A percentile compares a stretch with the other conserved stretches of the same genome.
Evolutionary conservation across 2,113 vertebrate species (phyloP).

Genomic region (Sigmodon hispidus): DNA sequence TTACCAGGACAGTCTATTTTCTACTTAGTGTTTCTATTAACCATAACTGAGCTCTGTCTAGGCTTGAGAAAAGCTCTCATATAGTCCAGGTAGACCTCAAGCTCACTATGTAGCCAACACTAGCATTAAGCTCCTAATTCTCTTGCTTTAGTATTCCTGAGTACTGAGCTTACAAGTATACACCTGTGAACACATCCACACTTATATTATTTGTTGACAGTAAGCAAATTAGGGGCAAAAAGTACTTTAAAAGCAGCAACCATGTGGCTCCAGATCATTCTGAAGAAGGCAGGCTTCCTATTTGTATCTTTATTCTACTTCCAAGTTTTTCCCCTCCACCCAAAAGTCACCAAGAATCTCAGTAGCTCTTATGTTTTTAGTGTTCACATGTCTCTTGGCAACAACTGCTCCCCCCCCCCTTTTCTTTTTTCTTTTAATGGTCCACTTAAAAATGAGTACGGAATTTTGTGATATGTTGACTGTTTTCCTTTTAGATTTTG

Average conservation of each 20-base stretch:
- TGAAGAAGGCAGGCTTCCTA: background rate
- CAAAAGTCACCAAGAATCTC: background rate
- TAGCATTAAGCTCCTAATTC: background rate
- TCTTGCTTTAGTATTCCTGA: too few relatives aligned
- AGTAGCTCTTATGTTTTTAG: background rate
- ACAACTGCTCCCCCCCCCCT: background rate
- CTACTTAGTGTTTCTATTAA: background rate
- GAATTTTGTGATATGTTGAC: conserved; percentile 15
- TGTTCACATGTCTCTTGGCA: background rate
- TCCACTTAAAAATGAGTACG: conserved; percentile 53
- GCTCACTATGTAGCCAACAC: background rate
- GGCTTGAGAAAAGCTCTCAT: background rate
- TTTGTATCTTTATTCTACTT: background rate
- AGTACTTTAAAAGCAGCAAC: background rate
- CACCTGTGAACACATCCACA: background rate
- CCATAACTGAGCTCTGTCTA: background rate
- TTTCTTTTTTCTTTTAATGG: background rate
- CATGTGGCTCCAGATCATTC: background rate
- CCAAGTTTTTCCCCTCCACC: background rate
- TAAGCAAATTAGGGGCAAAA: background rate
- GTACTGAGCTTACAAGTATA: background rate
- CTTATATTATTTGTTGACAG: background rate
- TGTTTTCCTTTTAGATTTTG: conserved; percentile 88
- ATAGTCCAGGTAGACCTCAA: too few relatives aligned
- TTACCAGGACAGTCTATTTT: background rate